Percentiles rank a stretch among this genome's conserved stretches.
Conservation (phyloP, 2,888 invertebrate genomes). For the Aporophyla nigra region DNA sequence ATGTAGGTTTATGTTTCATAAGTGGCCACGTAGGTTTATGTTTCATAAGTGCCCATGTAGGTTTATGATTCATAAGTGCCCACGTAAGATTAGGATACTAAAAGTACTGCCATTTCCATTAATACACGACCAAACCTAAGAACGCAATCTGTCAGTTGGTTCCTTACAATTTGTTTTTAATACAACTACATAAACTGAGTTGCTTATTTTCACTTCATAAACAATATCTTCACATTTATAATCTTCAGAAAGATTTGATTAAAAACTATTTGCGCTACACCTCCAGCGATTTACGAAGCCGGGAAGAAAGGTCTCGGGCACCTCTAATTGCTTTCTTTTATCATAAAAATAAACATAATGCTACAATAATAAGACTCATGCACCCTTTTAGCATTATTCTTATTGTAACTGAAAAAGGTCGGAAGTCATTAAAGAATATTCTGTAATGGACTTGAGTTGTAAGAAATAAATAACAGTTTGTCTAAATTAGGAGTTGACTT, state of each 20-base stretch:
- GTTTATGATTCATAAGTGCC: too few relatives aligned
- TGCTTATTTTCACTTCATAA: background rate
- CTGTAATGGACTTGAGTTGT: constrained; percentile 47
- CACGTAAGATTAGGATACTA: too few relatives aligned
- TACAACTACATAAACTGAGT: background rate
- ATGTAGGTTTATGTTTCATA: too few relatives aligned
- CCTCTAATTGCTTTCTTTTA: constrained; percentile 32
- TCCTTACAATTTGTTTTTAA: background rate
- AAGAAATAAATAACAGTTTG: constrained; percentile 22
- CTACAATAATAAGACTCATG: constrained; percentile 18
- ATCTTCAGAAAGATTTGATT: background rate
- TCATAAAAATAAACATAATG: constrained; percentile 23
- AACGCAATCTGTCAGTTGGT: background rate
- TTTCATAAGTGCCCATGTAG: too few relatives aligned
- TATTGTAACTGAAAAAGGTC: constrained; percentile 27
- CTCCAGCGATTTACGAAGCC: background rate
- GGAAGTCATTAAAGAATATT: constrained; percentile 41
- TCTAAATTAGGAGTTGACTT: constrained; percentile 22
- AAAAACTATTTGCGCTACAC: constrained; percentile 20
- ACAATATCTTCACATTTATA: background rate
- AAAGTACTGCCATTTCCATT: too few relatives aligned
- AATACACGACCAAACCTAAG: background rate
- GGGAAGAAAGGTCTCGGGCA: background rate
- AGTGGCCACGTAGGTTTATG: too few relatives aligned
- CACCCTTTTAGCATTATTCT: constrained; percentile 46